Evolutionary conservation across 1,140 invertebrate genomes (phyloP).

Genomic region (Drosophila tsacasi): DNA sequence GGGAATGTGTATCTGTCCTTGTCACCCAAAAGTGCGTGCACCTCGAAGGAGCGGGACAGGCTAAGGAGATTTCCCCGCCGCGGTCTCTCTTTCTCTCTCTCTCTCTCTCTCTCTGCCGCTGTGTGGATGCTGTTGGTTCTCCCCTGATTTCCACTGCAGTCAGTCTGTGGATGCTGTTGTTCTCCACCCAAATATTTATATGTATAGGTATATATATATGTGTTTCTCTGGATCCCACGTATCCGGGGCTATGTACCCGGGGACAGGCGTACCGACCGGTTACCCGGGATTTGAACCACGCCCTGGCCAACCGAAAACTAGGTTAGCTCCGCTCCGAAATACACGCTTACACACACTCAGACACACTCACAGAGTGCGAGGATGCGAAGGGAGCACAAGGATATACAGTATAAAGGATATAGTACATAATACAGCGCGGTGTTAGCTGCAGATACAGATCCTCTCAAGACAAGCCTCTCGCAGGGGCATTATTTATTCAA

Average conservation of each 20-base stretch:
- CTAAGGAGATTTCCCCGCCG: background rate
- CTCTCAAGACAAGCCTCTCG: background rate
- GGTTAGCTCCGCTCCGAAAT: slow-evolving; percentile 51
- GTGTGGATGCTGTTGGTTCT: slow-evolving; percentile 56
- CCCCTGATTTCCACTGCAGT: slow-evolving; percentile 45
- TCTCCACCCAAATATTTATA: slow-evolving; percentile 4
- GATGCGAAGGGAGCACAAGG: background rate
- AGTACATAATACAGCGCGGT: background rate
- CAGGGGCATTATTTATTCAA: background rate
- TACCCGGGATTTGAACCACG: slow-evolving; percentile 82
- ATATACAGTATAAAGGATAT: background rate
- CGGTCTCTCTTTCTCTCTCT: background rate
- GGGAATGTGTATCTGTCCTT: slow-evolving; percentile 15
- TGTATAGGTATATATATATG: background rate
- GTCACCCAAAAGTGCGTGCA: slow-evolving; percentile 9
- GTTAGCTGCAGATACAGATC: background rate
- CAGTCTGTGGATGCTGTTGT: slow-evolving; percentile 58
- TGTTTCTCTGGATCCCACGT: slow-evolving; percentile 33
- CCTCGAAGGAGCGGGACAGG: background rate
- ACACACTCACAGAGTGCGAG: no score
- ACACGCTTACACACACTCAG: slow-evolving; percentile 12
- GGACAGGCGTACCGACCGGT: slow-evolving; percentile 45
- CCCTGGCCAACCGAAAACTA: slow-evolving; percentile 76
- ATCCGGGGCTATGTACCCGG: slow-evolving; percentile 31
- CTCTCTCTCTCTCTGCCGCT: background rate